Evolutionary conservation across 2,113 vertebrate species (phyloP).

Genomic region (Zosterops japonicus): DNA sequence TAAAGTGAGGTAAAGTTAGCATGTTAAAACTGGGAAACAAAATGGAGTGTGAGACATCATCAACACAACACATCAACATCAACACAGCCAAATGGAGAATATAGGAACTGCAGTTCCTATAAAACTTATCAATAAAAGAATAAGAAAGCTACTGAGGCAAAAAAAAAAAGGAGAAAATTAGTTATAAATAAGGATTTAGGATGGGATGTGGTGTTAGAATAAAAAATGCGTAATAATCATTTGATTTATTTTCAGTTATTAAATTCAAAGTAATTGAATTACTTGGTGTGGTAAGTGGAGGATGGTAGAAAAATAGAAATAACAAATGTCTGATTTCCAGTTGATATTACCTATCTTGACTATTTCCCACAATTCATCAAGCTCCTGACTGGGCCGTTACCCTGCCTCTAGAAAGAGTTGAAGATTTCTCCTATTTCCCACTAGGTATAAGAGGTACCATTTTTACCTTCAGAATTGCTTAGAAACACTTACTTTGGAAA

Average conservation of each 20-base stretch:
- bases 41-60: neutral
- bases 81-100: neutral
- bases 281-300: no score
- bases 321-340: neutral
- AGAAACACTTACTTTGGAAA: neutral
- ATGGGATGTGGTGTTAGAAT: neutral
- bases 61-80: neutral
- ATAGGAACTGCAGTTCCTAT: neutral
- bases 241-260: neutral
- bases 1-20: neutral
- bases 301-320: neutral
- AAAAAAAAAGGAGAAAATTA: neutral
- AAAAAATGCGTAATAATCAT: neutral
- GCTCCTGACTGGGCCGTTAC: neutral
- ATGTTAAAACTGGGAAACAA: neutral
- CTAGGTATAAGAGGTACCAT: neutral
- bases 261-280: neutral
- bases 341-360: fast-evolving
- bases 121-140: neutral
- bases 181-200: neutral
- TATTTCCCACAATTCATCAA: neutral
- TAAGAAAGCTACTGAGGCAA: neutral
- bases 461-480: neutral
- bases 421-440: neutral
- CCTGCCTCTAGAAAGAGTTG: neutral